Evolutionary conservation across 2,888 invertebrate genomes (phyloP), one percentile per base, ranked within the genome.

Genomic region (Stenchaetothrips biformis): DNA sequence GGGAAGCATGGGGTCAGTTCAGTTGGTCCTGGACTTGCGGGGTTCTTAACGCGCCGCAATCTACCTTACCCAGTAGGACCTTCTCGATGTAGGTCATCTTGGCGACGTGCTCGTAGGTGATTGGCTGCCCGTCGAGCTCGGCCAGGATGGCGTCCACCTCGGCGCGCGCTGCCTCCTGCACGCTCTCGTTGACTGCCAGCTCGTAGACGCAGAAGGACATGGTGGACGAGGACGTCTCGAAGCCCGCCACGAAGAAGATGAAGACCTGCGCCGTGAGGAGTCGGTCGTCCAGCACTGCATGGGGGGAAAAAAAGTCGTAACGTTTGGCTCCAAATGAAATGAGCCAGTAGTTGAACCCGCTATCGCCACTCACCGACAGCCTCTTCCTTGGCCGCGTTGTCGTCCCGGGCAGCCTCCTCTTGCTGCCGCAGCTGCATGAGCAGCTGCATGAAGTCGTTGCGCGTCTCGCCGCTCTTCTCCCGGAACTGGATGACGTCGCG

Each of bases 181-280:
- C 79, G 18, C 84, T 83, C 0, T 83, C 84, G 80, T 85, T 83
- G 11, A 83, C 47, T 3, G 85, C 85, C 25, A 85, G 82, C 78
- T 83, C 82, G 81, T 84, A 84, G 1, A 84, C 81, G 9, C 82
- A 81, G 79, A 84, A 84, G 48, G 83, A 83, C 77, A 85, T 81
- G 13, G 84, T 83, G 9, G 83, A 83, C 25, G 85, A 84, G 0
- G 85, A 85, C 11, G 85, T 85, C 81, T 85, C 85, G 79, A 84
- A 85, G 8, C 85, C 85, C 62, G 83, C 85, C 18, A 83, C 79
- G 81, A 85, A 85, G 83, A 85, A 85, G 8, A 85, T 81, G 18
- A 84, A 80, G 16, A 83, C 82, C 27, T 85, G 84, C 7, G 85
- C 83, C 47, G 53, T 74, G 25, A 48, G 78, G 62, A 74, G 67